Percentiles rank a stretch among this genome's conserved stretches.
phyloP scores from a whole-genome alignment of 2,888 invertebrate genomes.

The Mimas tiliae region DNA sequence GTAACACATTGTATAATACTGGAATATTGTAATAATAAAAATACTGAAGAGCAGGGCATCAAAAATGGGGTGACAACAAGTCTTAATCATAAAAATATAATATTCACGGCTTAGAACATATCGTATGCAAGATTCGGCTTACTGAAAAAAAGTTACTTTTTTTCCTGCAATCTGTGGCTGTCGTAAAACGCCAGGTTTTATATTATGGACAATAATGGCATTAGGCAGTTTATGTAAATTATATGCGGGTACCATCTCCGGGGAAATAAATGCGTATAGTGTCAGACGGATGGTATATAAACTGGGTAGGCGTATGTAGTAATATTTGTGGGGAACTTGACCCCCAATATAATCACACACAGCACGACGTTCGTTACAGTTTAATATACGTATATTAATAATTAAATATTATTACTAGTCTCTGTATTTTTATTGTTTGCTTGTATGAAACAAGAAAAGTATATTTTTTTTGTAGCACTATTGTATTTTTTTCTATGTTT shows the following conservation, averaged over 20 bases:
- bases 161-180: slow-evolving; percentile 48
- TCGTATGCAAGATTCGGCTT: background rate
- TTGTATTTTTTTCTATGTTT: no score
- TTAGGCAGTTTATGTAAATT: slow-evolving; percentile 73
- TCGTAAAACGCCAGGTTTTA: slow-evolving; percentile 64
- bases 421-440: no score
- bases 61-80: background rate
- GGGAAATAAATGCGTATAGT: slow-evolving; percentile 65
- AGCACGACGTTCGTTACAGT: no score
- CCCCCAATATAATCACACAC: background rate
- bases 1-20: no score
- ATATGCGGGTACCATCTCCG: slow-evolving; percentile 53
- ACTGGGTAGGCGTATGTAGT: background rate
- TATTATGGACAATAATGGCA: slow-evolving; percentile 62
- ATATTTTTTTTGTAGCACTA: no score
- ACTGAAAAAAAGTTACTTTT: slow-evolving; percentile 36
- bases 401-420: no score
- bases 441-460: no score
- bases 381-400: no score
- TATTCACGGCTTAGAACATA: background rate
- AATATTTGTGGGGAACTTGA: background rate
- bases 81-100: background rate
- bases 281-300: slow-evolving; percentile 31
- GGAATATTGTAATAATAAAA: no score
- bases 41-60: no score